phyloP scores from a whole-genome alignment of 2,888 invertebrate species.

The Phragmatobia fuliginosa region DNA sequence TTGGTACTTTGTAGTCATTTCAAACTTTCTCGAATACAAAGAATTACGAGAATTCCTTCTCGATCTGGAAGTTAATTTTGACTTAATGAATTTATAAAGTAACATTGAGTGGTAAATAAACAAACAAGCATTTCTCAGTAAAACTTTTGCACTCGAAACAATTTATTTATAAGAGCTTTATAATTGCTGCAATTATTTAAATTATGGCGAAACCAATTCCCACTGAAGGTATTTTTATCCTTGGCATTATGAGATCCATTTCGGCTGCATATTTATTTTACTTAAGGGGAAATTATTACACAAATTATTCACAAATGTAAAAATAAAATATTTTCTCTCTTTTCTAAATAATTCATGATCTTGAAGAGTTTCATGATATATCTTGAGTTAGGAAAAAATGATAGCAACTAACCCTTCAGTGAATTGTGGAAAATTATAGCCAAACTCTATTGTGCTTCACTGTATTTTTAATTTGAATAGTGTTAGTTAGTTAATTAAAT shows the following conservation, averaged over 20 bases:
- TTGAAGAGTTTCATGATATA: too few relatives aligned
- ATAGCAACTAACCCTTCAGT: not conserved
- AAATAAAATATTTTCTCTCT: not conserved
- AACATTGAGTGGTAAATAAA: slow-evolving; percentile 42
- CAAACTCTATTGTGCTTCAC: too few relatives aligned
- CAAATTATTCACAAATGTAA: not conserved
- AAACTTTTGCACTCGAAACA: slow-evolving; percentile 13
- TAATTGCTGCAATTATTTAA: slow-evolving; percentile 17
- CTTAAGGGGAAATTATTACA: not conserved
- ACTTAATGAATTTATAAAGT: slow-evolving; percentile 36
- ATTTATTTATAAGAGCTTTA: slow-evolving; percentile 15
- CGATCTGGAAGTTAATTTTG: slow-evolving; percentile 37
- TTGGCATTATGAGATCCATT: not conserved
- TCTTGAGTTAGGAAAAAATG: too few relatives aligned
- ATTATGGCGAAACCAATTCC: not conserved
- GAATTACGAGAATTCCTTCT: slow-evolving; percentile 20
- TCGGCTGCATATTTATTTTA: not conserved
- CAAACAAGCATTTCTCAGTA: slow-evolving; percentile 8
- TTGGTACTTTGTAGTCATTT: slow-evolving; percentile 9
- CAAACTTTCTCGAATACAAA: slow-evolving; percentile 17
- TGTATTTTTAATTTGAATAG: too few relatives aligned
- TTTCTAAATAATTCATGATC: not conserved
- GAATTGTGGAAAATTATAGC: not conserved
- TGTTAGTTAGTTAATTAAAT: too few relatives aligned
- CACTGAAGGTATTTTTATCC: not conserved